phyloP scores from a whole-genome alignment of 2,888 invertebrate species.

The Drosophila suboccidentalis region DNA sequence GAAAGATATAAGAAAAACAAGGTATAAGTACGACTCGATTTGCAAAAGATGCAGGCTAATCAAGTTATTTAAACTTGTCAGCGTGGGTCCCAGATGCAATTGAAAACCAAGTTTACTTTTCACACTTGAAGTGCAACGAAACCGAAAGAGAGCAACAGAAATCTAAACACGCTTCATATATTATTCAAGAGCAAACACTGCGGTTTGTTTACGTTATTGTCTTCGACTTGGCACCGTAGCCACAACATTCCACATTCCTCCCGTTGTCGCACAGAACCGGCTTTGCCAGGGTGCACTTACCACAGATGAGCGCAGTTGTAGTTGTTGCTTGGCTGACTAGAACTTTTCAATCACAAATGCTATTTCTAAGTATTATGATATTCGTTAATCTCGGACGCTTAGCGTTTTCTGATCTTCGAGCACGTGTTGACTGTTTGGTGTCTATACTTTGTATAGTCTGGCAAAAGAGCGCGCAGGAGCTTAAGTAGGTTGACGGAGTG shows the following conservation, averaged over 20 bases:
- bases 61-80: neutral
- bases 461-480: neutral
- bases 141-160: constrained; percentile 29
- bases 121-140: constrained; percentile 50
- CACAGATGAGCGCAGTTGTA: constrained; percentile 41
- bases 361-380: constrained; percentile 2
- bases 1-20: constrained; percentile 22
- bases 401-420: constrained; percentile 41
- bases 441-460: constrained; percentile 23
- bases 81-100: constrained; percentile 1
- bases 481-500: constrained; percentile 55
- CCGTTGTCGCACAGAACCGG: constrained; percentile 53
- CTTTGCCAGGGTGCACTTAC: constrained; percentile 55
- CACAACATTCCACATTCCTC: constrained; percentile 74
- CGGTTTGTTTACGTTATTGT: constrained; percentile 56
- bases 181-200: constrained; percentile 27
- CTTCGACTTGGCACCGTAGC: neutral
- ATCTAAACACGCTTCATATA: constrained; percentile 38
- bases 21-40: neutral
- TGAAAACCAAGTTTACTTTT: constrained; percentile 1
- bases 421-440: constrained; percentile 47
- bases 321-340: constrained; percentile 35
- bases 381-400: constrained; percentile 47
- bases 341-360: constrained; percentile 63
- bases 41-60: too few species aligned